Percentiles rank a stretch among this genome's conserved stretches.
Evolutionary conservation across 1,140 invertebrate genomes (phyloP).

Genomic region (Drosophila pachea): DNA sequence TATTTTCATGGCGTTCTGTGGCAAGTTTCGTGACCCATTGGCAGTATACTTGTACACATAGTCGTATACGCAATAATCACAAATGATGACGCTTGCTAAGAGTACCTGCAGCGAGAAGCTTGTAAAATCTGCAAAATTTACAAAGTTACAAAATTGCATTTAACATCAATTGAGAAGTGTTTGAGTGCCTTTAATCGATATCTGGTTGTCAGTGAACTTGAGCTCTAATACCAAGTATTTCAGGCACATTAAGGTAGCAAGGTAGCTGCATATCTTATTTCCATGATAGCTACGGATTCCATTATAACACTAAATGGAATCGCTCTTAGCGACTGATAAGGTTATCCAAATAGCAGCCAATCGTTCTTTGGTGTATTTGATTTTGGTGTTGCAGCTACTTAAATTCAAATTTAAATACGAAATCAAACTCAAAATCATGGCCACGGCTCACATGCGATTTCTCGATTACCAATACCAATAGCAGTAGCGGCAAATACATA

Average conservation of each 20-base stretch:
- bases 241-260: too few relatives aligned
- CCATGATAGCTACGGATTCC: neutral
- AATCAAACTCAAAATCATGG: conserved; percentile 70
- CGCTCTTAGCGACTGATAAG: conserved; percentile 21
- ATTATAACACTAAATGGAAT: conserved; percentile 3
- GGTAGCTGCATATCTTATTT: neutral
- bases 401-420: conserved; percentile 48
- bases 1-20: conserved; percentile 13
- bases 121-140: neutral
- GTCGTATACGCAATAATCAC: too few relatives aligned
- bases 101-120: neutral
- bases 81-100: too few relatives aligned
- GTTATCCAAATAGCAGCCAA: conserved; percentile 55
- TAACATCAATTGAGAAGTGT: too few relatives aligned
- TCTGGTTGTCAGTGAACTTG: too few relatives aligned
- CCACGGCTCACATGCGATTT: conserved; percentile 73
- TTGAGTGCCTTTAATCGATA: too few relatives aligned
- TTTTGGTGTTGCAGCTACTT: conserved; percentile 39
- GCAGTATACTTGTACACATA: too few relatives aligned
- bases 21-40: conserved; percentile 60
- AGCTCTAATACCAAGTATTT: too few relatives aligned
- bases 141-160: conserved; percentile 1
- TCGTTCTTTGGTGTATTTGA: conserved; percentile 47
- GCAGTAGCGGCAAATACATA: conserved; percentile 6
- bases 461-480: conserved; percentile 54